Conservation (phyloP, 1,140 invertebrate species). For the Sarcophaga bullata region DNA sequence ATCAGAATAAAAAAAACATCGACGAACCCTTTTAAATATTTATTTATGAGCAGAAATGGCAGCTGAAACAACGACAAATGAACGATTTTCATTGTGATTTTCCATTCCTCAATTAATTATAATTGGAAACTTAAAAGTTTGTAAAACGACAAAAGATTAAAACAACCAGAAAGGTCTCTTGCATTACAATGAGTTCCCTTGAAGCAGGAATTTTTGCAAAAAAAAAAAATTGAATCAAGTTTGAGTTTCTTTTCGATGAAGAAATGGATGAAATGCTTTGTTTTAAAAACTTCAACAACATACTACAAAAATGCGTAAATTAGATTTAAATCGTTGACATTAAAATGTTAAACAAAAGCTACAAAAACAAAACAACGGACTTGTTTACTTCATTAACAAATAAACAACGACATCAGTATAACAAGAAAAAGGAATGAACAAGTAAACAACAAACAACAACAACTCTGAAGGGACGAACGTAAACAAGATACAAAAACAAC, state of each 20-base stretch:
- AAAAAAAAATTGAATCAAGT: neutral
- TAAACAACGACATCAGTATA: too few species aligned
- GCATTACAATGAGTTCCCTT: conserved; percentile 5
- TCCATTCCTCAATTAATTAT: conserved; percentile 11
- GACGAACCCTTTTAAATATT: conserved; percentile 31
- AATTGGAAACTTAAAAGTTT: conserved; percentile 35
- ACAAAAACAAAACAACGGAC: too few species aligned
- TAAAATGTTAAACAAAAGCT: too few species aligned
- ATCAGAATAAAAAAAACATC: neutral
- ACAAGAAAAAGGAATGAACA: too few species aligned
- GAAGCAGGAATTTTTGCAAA: neutral
- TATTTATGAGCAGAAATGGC: conserved; percentile 17
- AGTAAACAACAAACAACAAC: too few species aligned
- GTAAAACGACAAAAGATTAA: conserved; percentile 9
- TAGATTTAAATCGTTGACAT: too few species aligned
- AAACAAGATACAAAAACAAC: too few species aligned
- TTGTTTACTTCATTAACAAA: too few species aligned
- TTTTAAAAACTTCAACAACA: neutral
- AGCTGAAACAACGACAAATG: neutral
- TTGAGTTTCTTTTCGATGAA: neutral
- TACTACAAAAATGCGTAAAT: too few species aligned
- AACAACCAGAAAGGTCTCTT: neutral
- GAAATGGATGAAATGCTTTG: neutral
- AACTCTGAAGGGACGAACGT: too few species aligned
- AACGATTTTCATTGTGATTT: neutral